phyloP scores from a whole-genome alignment of 2,888 invertebrate species.

The Agonopterix arenella region DNA sequence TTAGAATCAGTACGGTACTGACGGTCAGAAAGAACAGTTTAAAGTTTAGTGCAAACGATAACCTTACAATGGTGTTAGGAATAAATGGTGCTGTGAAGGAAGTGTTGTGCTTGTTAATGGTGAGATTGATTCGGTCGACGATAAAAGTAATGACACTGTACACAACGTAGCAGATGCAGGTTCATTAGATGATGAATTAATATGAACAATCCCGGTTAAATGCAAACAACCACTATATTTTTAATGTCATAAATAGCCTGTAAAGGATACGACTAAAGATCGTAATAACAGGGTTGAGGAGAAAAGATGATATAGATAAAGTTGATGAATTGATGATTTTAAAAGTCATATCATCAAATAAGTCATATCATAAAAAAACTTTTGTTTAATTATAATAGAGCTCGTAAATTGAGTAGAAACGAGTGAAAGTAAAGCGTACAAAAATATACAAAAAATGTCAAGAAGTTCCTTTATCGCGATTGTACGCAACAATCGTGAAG shows the following conservation, averaged over 20 bases:
- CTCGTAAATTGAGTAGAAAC: conserved; percentile 44
- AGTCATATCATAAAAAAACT: too few species aligned
- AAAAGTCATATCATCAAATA: too few species aligned
- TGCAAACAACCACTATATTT: too few species aligned
- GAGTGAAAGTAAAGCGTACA: conserved; percentile 47
- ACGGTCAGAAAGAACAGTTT: conserved; percentile 34
- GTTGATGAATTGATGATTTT: too few species aligned
- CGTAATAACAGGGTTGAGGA: too few species aligned
- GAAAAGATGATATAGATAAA: too few species aligned
- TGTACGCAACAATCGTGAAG: conserved; percentile 39
- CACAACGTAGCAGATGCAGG: too few species aligned
- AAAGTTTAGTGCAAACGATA: conserved; percentile 28
- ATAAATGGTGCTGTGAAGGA: conserved; percentile 24
- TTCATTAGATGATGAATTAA: too few species aligned
- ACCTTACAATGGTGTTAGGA: conserved; percentile 27
- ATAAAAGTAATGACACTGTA: too few species aligned
- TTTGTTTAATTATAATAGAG: conserved; percentile 33
- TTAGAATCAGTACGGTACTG: conserved; percentile 45
- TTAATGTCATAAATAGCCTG: too few species aligned
- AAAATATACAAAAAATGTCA: conserved; percentile 17
- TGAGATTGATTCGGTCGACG: conserved; percentile 31
- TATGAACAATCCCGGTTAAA: too few species aligned
- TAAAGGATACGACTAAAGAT: too few species aligned
- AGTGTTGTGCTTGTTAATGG: conserved; percentile 34
- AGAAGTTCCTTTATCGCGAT: conserved; percentile 28